These are phyloP conservation scores for Rhingia campestris DNA, from an alignment of 2,888 invertebrate species.

Conservation along the genomic window DNA sequence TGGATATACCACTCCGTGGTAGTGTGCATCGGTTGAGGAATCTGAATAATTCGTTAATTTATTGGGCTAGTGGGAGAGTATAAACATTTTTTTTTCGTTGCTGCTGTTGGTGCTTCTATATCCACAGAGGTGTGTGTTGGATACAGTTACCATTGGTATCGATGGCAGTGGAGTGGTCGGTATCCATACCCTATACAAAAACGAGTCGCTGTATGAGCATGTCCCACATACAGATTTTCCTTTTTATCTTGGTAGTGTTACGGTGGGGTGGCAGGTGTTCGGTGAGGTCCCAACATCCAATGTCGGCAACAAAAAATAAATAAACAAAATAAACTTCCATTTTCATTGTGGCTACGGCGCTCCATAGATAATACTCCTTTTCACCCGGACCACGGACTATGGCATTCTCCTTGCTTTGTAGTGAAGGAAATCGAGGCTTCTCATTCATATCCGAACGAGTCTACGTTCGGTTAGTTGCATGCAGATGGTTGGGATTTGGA, in stretches of 20 bases:
- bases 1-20: too few species aligned
- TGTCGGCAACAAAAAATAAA: background rate
- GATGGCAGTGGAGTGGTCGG: slow-evolving; percentile 39
- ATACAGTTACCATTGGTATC: slow-evolving; percentile 56
- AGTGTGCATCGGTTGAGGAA: slow-evolving; percentile 32
- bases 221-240: slow-evolving; percentile 71
- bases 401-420: too few species aligned
- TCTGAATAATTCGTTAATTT: slow-evolving; percentile 73
- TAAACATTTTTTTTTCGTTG: slow-evolving; percentile 2
- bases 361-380: slow-evolving; percentile 36
- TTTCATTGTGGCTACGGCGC: slow-evolving; percentile 44
- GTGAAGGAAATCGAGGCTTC: slow-evolving; percentile 44
- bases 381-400: slow-evolving; percentile 28
- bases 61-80: slow-evolving; percentile 48
- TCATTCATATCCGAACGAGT: slow-evolving; percentile 45
- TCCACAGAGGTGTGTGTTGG: slow-evolving; percentile 51
- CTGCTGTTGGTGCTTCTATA: background rate
- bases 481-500: slow-evolving; percentile 49
- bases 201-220: slow-evolving; percentile 35
- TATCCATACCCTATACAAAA: background rate
- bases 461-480: slow-evolving; percentile 12
- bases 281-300: slow-evolving; percentile 22
- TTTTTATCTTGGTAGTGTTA: slow-evolving; percentile 38
- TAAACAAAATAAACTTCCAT: slow-evolving; percentile 43
- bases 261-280: slow-evolving; percentile 63